Conservation (phyloP, 1,140 invertebrate genomes). For the Drosophila paulistorum region DNA sequence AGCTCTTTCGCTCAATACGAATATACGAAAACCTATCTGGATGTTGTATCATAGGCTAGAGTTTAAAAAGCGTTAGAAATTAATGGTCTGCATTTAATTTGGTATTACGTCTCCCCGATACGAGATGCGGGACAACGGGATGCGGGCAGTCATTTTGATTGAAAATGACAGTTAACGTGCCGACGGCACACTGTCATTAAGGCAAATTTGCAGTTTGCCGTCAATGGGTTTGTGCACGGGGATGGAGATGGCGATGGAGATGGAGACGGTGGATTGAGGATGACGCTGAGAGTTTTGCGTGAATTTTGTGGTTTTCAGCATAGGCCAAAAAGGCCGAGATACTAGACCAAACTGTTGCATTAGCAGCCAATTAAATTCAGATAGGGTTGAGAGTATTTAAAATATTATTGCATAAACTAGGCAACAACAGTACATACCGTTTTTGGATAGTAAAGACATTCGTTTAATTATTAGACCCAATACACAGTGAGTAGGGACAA, state of each 20-base stretch:
- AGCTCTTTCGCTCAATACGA: constrained; percentile 21
- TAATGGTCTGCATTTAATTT: constrained; percentile 58
- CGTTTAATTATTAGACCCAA: constrained; percentile 52
- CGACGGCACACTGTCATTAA: constrained; percentile 53
- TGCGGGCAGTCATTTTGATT: constrained; percentile 37
- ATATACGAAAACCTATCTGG: constrained; percentile 31
- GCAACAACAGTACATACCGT: neutral
- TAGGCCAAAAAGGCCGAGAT: constrained; percentile 44
- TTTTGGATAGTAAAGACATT: constrained; percentile 13
- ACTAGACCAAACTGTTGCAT: neutral
- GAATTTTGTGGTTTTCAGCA: constrained; percentile 37
- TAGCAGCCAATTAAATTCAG: too few species aligned
- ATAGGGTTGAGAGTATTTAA: neutral
- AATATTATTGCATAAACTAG: neutral
- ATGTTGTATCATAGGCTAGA: constrained; percentile 57
- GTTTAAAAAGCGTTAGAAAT: constrained; percentile 67
- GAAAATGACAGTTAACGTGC: constrained; percentile 74
- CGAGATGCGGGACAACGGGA: constrained; percentile 6
- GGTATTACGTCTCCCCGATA: constrained; percentile 25
- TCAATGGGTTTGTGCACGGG: constrained; percentile 19
- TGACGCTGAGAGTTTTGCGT: constrained; percentile 37
- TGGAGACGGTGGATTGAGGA: constrained; percentile 9
- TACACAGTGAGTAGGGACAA: constrained; percentile 9
- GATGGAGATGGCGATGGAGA: neutral
- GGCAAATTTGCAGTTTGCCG: constrained; percentile 69